A percentile compares a stretch with the other conserved stretches of the same genome.
Conservation (phyloP, 2,113 vertebrate genomes). For the Poicephalus meyeri region DNA sequence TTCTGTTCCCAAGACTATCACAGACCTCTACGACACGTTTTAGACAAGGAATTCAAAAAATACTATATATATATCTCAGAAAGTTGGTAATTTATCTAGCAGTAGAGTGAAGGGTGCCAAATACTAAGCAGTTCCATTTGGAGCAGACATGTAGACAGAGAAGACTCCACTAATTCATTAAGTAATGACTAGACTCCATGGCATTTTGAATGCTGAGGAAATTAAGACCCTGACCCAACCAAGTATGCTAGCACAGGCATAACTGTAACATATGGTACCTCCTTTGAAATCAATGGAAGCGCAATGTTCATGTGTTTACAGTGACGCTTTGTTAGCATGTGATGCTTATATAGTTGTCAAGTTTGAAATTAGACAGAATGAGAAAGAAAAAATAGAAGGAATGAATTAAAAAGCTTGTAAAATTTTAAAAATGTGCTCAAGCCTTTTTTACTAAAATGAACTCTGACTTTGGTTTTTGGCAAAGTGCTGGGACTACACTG, state of each 20-base stretch:
- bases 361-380: neutral
- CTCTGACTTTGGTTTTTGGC: neutral
- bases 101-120: neutral
- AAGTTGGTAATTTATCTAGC: neutral
- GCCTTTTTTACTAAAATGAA: neutral
- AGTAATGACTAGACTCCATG: neutral
- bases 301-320: neutral
- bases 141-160: neutral
- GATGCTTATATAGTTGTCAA: neutral
- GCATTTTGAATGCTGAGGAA: conserved; percentile 16
- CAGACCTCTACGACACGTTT: neutral
- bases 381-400: conserved; percentile 6
- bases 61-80: neutral
- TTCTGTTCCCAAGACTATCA: neutral
- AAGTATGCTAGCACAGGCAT: conserved; percentile 10
- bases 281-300: conserved; percentile 22
- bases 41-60: neutral
- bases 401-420: neutral
- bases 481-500: neutral
- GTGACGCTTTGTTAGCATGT: conserved; percentile 32
- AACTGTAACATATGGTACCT: conserved; percentile 33
- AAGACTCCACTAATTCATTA: neutral
- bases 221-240: conserved; percentile 19
- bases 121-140: neutral
- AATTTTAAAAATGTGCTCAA: neutral